phyloP scores from a whole-genome alignment of 2,113 vertebrate genomes.

The Oncorhynchus clarkii region DNA sequence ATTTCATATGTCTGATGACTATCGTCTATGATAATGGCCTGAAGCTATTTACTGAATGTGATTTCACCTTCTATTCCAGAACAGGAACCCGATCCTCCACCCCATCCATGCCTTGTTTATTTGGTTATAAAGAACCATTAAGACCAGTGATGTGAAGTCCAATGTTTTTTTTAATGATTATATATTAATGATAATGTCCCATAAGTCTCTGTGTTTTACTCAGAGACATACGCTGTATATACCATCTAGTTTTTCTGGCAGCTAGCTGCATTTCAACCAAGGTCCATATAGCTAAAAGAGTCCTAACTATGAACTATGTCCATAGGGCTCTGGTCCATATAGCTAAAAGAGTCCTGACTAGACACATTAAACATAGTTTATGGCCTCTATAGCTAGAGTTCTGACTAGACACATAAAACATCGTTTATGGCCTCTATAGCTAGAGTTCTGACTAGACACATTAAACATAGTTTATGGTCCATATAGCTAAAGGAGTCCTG shows the following conservation, averaged over 20 bases:
- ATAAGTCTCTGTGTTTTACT: slow-evolving; percentile 26
- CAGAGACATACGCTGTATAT: too few species aligned
- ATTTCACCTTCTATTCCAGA: not conserved
- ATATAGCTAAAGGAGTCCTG: not conserved
- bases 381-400: too few species aligned
- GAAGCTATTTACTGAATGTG: not conserved
- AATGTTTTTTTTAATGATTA: slow-evolving; percentile 27
- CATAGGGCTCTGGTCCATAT: too few species aligned
- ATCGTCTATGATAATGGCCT: not conserved
- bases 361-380: too few species aligned
- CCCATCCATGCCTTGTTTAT: slow-evolving; percentile 1
- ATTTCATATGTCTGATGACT: too few species aligned
- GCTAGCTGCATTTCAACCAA: not conserved
- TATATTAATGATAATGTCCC: slow-evolving; percentile 24
- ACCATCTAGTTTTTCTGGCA: too few species aligned
- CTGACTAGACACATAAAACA: too few species aligned
- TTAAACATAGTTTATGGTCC: slow-evolving; percentile 24
- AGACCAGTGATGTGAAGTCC: not conserved
- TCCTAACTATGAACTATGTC: too few species aligned
- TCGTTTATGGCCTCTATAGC: not conserved
- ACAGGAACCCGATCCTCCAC: not conserved
- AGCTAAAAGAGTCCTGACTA: too few species aligned
- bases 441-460: slow-evolving; percentile 13
- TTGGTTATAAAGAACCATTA: not conserved
- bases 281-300: not conserved